Evolutionary conservation across 2,888 invertebrate species (phyloP).

Genomic region (Cyclophora albipunctata): DNA sequence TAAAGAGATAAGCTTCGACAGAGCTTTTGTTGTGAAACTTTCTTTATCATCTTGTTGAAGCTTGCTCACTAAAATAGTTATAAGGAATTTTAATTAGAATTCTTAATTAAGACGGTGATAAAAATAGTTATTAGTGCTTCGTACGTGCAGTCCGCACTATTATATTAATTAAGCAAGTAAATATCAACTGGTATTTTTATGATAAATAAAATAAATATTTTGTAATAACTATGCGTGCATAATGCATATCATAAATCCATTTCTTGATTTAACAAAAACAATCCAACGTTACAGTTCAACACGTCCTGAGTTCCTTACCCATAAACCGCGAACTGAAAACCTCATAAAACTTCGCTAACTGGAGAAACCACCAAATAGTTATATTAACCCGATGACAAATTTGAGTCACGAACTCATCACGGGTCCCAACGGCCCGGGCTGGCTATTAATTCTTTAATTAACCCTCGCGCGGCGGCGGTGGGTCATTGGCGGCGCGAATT

Average conservation of each 20-base stretch:
- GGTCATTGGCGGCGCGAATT: conserved; percentile 50
- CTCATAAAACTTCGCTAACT: no score
- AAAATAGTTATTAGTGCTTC: background rate
- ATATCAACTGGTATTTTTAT: no score
- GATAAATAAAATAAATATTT: no score
- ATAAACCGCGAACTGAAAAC: no score
- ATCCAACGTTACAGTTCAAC: no score
- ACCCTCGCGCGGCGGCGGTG: conserved; percentile 32
- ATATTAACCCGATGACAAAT: conserved; percentile 39
- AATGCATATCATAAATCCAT: no score
- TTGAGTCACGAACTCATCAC: conserved; percentile 39
- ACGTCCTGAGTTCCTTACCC: no score
- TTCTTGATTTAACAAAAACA: no score
- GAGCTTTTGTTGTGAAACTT: background rate
- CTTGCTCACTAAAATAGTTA: background rate
- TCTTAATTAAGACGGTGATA: background rate
- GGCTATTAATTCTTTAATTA: conserved; percentile 67
- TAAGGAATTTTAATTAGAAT: background rate
- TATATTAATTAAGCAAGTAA: no score
- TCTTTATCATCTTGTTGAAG: background rate
- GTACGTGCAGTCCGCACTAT: no score
- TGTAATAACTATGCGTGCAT: no score
- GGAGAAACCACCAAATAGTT: background rate
- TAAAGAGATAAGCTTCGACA: no score
- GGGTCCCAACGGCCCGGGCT: conserved; percentile 28